Percentiles rank a stretch among this genome's conserved stretches.
Conservation (phyloP, 2,113 vertebrate genomes). For the Engraulis encrasicolus region DNA sequence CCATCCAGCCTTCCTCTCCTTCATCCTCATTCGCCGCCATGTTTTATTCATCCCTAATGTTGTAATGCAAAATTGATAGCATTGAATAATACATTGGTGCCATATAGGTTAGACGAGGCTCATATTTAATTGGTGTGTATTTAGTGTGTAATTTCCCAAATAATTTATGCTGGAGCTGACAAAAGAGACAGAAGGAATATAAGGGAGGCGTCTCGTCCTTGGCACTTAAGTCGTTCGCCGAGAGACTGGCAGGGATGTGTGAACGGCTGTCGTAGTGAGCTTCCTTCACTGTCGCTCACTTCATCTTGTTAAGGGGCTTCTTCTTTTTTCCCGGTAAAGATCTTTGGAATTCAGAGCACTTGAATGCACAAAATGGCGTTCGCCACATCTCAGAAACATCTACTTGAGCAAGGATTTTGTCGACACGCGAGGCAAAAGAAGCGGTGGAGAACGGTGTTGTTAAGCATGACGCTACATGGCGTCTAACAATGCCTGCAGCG, state of each 20-base stretch:
- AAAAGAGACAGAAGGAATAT: constrained; percentile 33
- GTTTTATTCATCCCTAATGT: constrained; percentile 61
- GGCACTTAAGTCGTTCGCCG: neutral
- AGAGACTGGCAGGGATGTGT: neutral
- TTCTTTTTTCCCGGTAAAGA: neutral
- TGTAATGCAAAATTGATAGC: constrained; percentile 61
- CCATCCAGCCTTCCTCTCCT: constrained; percentile 37
- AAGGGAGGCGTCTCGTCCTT: neutral
- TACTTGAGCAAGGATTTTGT: neutral
- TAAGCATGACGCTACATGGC: neutral
- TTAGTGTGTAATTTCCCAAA: constrained; percentile 56
- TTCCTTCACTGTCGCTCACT: neutral
- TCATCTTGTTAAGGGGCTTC: neutral
- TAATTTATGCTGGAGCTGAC: constrained; percentile 53
- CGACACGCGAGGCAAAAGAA: neutral
- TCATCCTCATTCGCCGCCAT: constrained; percentile 49
- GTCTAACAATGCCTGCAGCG: neutral
- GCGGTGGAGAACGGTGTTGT: neutral
- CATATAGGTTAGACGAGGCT: constrained; percentile 55
- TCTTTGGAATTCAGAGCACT: neutral
- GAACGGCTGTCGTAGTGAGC: neutral
- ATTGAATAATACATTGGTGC: constrained; percentile 58
- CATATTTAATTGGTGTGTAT: constrained; percentile 57
- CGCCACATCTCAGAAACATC: neutral
- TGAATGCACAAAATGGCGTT: neutral